Conservation (phyloP, 1,140 invertebrate genomes). For the Nomia melanderi region DNA sequence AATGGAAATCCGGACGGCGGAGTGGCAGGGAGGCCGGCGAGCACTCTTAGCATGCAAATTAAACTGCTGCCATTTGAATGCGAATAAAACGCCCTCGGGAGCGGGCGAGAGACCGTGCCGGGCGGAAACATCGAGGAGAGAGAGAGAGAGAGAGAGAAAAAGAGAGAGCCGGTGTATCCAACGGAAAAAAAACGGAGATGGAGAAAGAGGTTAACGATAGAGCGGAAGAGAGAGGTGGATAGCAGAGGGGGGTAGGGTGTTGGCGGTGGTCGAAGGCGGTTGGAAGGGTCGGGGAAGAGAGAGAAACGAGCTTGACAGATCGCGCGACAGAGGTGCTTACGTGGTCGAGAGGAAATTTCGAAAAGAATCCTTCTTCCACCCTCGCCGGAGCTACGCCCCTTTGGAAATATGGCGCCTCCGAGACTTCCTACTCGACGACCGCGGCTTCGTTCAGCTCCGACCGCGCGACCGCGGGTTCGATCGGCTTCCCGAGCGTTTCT, state of each 20-base stretch:
- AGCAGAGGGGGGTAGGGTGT: too few species aligned
- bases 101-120: conserved; percentile 45
- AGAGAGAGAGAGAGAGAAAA: conserved; percentile 30
- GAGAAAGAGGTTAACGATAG: neutral
- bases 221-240: conserved; percentile 9
- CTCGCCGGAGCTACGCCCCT: conserved; percentile 41
- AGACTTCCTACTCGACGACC: conserved; percentile 50
- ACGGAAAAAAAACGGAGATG: conserved; percentile 30
- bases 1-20: conserved; percentile 78
- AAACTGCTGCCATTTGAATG: conserved; percentile 81
- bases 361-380: conserved; percentile 57
- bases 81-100: conserved; percentile 77
- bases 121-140: conserved; percentile 25
- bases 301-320: conserved; percentile 72
- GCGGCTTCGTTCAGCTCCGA: conserved; percentile 6
- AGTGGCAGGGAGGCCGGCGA: conserved; percentile 68
- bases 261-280: too few species aligned
- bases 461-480: conserved; percentile 21
- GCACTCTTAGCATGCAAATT: conserved; percentile 81
- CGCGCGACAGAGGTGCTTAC: conserved; percentile 73
- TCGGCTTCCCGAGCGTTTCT: neutral
- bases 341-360: conserved; percentile 68
- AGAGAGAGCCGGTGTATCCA: conserved; percentile 42
- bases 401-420: conserved; percentile 57
- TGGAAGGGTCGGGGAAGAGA: conserved; percentile 49